Evolutionary conservation across 1,140 invertebrate genomes (phyloP), one percentile per base, ranked within the genome.

Genomic region (Plutomurus gul): DNA sequence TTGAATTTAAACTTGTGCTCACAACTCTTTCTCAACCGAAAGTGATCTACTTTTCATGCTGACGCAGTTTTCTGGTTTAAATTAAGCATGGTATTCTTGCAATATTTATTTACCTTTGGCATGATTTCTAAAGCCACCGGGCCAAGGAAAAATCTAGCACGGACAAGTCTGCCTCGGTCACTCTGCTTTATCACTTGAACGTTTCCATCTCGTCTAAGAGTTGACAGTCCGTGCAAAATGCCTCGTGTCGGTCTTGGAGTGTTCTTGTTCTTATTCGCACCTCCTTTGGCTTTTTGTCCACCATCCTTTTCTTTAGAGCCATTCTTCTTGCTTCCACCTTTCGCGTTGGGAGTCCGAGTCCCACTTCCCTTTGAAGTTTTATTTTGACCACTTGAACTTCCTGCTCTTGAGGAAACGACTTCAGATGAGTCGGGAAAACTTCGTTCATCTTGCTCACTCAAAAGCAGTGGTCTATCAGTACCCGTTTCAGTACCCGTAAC

Each of bases 71-170:
- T 65, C 27, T 65, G 56, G 56, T 65, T 65, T 72, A 18, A 65
- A 65, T 65, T 30, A 60, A 60, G 33, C 18, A 27, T 25, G 7
- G n/a, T n/a, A n/a, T n/a, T 18, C 49, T 65, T 7, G n/a, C 5
- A 13, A 13, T 11, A 10, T 7, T 27, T 73, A 22, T 30, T 51
- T 47, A 78, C 82, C 72, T 80, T 83, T 75, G 82, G 82, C 13
- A 83, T 43, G 37, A 84, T 84, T 72, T 84, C 81, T 30, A 84
- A 75, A 20, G 81, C 81, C 16, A 84, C 83, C 10, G 83, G 83
- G 13, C 83, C 83, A 3, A 84, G 72, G 13, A 80, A 22, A 43
- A 84, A 84, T 27, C 76, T 81, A 27, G 78, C 46, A 37, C 79
- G 20, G 6, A 84, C 51, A 20, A 84, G 47, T 30, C 81, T 36